These are phyloP conservation scores for Calliphora vomitoria DNA, from an alignment of 2,888 invertebrate species.

Conservation along the genomic window DNA sequence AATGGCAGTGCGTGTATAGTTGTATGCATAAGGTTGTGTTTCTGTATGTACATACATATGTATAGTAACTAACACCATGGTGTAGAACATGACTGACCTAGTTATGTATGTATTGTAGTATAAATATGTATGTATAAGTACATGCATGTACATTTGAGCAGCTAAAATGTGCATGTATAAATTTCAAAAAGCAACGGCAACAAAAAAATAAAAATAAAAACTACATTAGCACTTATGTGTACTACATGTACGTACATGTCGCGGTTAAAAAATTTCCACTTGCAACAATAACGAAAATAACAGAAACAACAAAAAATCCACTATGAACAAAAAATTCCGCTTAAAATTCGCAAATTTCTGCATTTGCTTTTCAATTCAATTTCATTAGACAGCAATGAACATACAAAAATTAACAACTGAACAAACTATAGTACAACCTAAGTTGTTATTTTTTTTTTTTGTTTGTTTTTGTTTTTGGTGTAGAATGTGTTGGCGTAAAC, in stretches of 20 bases:
- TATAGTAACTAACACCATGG: slow-evolving; percentile 24
- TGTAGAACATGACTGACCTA: slow-evolving; percentile 37
- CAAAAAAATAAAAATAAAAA: neutral
- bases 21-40: too few relatives aligned
- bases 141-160: neutral
- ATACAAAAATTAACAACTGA: slow-evolving; percentile 41
- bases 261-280: slow-evolving; percentile 44
- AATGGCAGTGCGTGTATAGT: slow-evolving; percentile 9
- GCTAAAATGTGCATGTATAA: slow-evolving; percentile 8
- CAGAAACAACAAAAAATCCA: neutral
- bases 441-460: neutral
- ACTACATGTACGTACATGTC: slow-evolving; percentile 54
- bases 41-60: neutral
- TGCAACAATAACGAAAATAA: slow-evolving; percentile 15
- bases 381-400: slow-evolving; percentile 56
- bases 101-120: neutral
- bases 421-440: slow-evolving; percentile 1
- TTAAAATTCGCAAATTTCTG: neutral
- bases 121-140: neutral
- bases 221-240: neutral
- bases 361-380: slow-evolving; percentile 49
- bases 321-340: neutral
- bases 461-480: neutral
- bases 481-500: neutral
- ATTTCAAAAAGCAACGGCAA: neutral